Base-by-base conservation (phyloP, 1,140 invertebrate species). In the Leptinotarsa undecemlineata region DNA sequence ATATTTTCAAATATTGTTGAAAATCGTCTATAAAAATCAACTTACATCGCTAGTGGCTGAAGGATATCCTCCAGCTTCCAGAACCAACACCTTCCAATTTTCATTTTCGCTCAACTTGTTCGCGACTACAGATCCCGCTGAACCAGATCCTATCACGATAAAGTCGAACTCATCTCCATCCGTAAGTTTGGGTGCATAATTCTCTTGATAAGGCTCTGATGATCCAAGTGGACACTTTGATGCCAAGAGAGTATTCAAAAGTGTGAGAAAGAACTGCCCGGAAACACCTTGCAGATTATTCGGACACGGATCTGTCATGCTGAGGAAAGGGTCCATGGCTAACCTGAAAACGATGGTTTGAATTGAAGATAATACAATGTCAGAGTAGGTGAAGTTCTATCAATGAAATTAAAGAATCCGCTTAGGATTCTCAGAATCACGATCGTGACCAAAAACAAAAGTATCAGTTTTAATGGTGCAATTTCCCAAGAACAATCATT, bases 81-180 rank as follows among this genome's bases (percentile, higher is more conserved):
- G 26, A 1, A 82, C 68, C 21, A 82, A 71, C 48, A 82, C 69
- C 42, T 74, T 78, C 74, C 77, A 81, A 6, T 77, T 71, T 60
- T 23, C 17, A n/a, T 76, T 77, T 72, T 81, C 77, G 3, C 76
- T 78, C 42, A 82, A 63, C 72, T 76, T 73, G 57, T 77, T 79
- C 6, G 80, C 79, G 8, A 82, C 77, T 14, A 80, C 77, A 26
- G 76, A 80, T 51, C 81, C 81, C 8, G 74, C 76, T 26, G 77
- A 71, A 42, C 81, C 81, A 8, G 74, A 48, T 21, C 81, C 81
- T 48, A 82, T 62, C 3, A 82, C 72, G 23, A 82, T 81, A 62
- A 81, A 82, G 76, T 82, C 81, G 33, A 80, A 81, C 71, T 80
- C 77, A 13, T 81, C 77, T 8, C 68, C 48, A 48, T 81, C 73